Base-by-base conservation (phyloP, 2,888 invertebrate genomes). In the Dasypogon diadema region DNA sequence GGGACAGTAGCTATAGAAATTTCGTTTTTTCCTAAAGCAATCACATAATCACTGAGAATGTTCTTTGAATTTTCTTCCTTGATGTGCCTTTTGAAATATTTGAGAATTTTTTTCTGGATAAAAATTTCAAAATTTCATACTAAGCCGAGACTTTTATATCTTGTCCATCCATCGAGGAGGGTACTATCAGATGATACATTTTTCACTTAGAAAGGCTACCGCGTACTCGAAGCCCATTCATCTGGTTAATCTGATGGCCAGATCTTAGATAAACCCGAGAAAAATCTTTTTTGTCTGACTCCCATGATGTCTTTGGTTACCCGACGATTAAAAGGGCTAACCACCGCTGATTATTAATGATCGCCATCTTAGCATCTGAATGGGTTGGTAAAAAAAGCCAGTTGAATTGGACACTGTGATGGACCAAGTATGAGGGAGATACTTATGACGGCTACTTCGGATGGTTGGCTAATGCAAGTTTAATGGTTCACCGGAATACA, bases 191-290 rank as follows among this genome's bases (percentile, higher is more conserved):
- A 75, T 75, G 75, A 75, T 74, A 77, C 65, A 77, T 77, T 77
- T 77, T 77, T 77, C 77, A 77, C 77, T 72, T 73, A 56, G 73
- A 63, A 75, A 75, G 70, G 70, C 75, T 75, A 75, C 75, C 74
- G 70, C 75, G 70, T 48, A 65, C 74, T 58, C 60, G 42, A 75
- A 37, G 60, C 34, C 75, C 77, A 77, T 77, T 77, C 77, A 77
- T 77, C 77, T 76, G 60, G 42, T 56, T 77, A 77, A 77, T 77
- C 77, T 77, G 77, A 77, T 77, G 73, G 46, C 42, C 55, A 75
- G 75, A 77, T 77, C 77, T 77, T 74, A 77, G 77, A 77, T 77
- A 77, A 74, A 56, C 51, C 72, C 75, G 56, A 54, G 30, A 54
- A 22, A 54, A 68, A 68, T 56, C 56, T 56, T 30, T 26, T 56